Evolutionary conservation across 2,113 vertebrate genomes (phyloP), one percentile per base, ranked within the genome.

Genomic region (Theropithecus gelada): DNA sequence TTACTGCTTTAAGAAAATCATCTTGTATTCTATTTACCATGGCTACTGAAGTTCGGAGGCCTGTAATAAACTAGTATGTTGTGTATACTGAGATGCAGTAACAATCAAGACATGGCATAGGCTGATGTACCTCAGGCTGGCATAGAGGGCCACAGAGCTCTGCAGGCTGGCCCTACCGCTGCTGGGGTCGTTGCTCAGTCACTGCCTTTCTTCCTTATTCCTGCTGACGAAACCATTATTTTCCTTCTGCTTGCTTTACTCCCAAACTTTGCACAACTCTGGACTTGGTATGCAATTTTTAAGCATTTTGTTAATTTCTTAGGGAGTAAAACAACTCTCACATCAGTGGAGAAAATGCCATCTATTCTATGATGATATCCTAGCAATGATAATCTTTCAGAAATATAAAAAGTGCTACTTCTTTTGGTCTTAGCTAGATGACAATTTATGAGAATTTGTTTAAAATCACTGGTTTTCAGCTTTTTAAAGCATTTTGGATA

Each of bases 251-350:
- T 81, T 57, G 16, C 35, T 83, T 64, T 8, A 32, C 9, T 95
- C 10, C 6, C 61, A 95, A 72, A 64, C 78, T 95, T 96, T 81
- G n/a, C 25, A 52, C 76, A 48, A 70, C 88, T 50, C 68, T 35
- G 12, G n/a, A 48, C 3, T 76, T 35, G 66, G 16, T 64, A 50
- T 70, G 22, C 0, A 82, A 18, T 93, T 84, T 66, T 66, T 76
- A 3, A 38, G 48, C 55, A 57, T 55, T 80, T 57, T 30, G 18
- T 32, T 66, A 6, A 83, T 66, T 79, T 90, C 8, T 32, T 84
- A 16, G 17, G 30, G 38, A 52, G 13, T 25, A 18, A n/a, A 76
- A 84, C 0, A 32, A 7, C 11, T 80, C 30, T 95, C 10, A 68
- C 8, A 61, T 1, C 3, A 76, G 9, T 91, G 84, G 25, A 30